Conservation (phyloP, 2,888 invertebrate species). For the Volucella zonaria region DNA sequence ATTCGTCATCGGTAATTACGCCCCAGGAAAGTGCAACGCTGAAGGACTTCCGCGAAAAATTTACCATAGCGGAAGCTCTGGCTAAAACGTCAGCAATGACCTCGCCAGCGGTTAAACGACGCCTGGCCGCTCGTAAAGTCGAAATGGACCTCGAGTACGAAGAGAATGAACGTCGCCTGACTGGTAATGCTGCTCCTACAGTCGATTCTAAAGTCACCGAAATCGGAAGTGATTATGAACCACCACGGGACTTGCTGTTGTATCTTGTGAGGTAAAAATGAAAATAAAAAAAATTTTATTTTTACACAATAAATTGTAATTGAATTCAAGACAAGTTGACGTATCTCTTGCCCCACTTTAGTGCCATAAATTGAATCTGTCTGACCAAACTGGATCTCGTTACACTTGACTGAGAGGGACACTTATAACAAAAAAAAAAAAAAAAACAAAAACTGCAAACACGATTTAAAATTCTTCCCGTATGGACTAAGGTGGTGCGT, state of each 20-base stretch:
- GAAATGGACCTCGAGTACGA: constrained; percentile 83
- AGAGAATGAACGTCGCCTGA: constrained; percentile 65
- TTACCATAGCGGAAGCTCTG: constrained; percentile 85
- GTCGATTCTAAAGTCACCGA: constrained; percentile 73
- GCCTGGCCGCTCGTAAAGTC: constrained; percentile 84
- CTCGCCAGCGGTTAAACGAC: constrained; percentile 84
- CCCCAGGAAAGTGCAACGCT: constrained; percentile 76
- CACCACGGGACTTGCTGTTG: constrained; percentile 85
- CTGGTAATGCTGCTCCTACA: constrained; percentile 72
- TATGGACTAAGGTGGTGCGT: constrained; percentile 15
- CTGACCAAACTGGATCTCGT: constrained; percentile 64
- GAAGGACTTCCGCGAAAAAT: constrained; percentile 82
- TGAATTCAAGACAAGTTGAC: neutral
- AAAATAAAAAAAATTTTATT: constrained; percentile 16
- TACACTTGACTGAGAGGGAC: constrained; percentile 57
- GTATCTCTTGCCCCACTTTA: constrained; percentile 29
- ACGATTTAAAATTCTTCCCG: constrained; percentile 31
- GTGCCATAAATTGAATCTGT: constrained; percentile 32
- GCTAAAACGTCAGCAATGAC: constrained; percentile 85
- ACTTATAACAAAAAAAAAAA: constrained; percentile 10
- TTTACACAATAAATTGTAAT: constrained; percentile 17
- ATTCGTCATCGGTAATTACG: constrained; percentile 71
- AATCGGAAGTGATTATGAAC: constrained; percentile 83
- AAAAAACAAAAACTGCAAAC: constrained; percentile 22
- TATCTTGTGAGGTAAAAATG: constrained; percentile 86